Evolutionary conservation across 2,797 vertebrate species (phyloP), one percentile per base, ranked within the genome.

Genomic region (Poeciliopsis gracilis): DNA sequence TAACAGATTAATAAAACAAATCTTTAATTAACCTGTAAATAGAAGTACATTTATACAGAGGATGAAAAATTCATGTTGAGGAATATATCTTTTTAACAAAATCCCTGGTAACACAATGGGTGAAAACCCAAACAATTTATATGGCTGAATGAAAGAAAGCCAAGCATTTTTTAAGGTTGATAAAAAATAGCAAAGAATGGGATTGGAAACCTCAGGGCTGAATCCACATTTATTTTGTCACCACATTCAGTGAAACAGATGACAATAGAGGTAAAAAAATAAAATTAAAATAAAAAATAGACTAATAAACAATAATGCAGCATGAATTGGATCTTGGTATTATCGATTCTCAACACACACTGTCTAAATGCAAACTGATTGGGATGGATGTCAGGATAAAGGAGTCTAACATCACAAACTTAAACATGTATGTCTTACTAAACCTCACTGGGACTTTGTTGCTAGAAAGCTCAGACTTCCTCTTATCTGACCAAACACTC

Each of bases 281-380:
- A 4, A 0, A 47, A 4, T 0, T 0, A 6, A 49, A 7, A 2
- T 15, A 4, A 7, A 51, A 23, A 4, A 18, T 0, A 18, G 10
- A 38, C 33, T 61, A 8, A 33, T 61, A 61, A 61, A 33, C 57
- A 33, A 13, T 61, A 61, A 61, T 18, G 30, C 2, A 61, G 33
- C 18, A 23, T 18, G 18, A 63, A 63, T 30, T 36, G 33, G 59
- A 63, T 36, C 15, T 63, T 36, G 55, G n/a, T 30, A 36, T 9
- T 36, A 36, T 36, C 28, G 16, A 33, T 18, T 30, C 28, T 61
- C 15, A 63, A 63, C 8, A 20, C 30, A 20, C 18, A 49, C 6
- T 20, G 18, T 33, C 57, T 28, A 30, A 7, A 61, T 33, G 12
- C 1, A 2, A 59, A 59, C 57, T 13, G 28, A 16, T 33, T 61